These are phyloP conservation scores for Brachyhypopomus occidentalis DNA, from an alignment of 2,113 vertebrate species.

Conservation along the genomic window DNA sequence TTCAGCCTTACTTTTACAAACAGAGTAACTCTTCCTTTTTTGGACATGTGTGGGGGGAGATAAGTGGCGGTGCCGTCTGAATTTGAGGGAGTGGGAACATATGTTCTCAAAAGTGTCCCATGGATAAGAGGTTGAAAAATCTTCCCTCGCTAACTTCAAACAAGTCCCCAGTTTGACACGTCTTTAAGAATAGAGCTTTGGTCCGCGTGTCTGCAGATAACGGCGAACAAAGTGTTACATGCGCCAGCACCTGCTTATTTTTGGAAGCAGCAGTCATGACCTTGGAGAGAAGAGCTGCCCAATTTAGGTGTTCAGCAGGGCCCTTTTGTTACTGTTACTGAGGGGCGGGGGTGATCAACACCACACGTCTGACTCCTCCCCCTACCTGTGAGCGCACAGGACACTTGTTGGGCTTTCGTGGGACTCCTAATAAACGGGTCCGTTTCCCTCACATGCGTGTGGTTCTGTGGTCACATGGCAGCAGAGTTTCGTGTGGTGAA, in stretches of 20 bases:
- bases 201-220: conserved; percentile 88
- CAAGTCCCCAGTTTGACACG: conserved; percentile 77
- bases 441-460: not conserved
- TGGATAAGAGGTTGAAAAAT: conserved; percentile 52
- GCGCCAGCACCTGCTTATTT: conserved; percentile 85
- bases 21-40: conserved; percentile 13
- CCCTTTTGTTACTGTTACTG: conserved; percentile 58
- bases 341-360: conserved; percentile 29
- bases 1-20: not conserved
- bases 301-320: conserved; percentile 86
- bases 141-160: conserved; percentile 59
- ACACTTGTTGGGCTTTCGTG: not conserved
- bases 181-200: conserved; percentile 84
- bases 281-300: conserved; percentile 86
- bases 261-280: conserved; percentile 86
- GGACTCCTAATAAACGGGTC: not conserved
- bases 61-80: conserved; percentile 29
- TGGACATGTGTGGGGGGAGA: conserved; percentile 19
- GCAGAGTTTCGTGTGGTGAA: not conserved
- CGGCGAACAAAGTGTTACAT: conserved; percentile 86
- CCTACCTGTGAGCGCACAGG: conserved; percentile 23
- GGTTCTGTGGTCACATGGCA: not conserved
- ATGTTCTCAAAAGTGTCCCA: conserved; percentile 24
- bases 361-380: conserved; percentile 4
- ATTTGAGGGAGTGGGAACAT: conserved; percentile 20